phyloP scores from a whole-genome alignment of 2,888 invertebrate genomes.

The Tolmerus cingulatus region DNA sequence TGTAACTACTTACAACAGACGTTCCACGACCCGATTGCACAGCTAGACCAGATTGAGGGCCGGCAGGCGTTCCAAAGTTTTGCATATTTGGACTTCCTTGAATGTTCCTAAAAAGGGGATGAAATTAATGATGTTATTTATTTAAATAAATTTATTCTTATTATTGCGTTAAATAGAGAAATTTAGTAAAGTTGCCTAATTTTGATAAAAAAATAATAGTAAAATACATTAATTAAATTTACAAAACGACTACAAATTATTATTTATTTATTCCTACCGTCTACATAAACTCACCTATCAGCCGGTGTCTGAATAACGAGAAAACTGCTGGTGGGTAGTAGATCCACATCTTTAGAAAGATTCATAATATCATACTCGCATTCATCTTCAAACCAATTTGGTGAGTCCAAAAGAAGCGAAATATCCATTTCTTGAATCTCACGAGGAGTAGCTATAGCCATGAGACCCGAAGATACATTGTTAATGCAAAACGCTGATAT shows the following conservation, averaged over 20 bases:
- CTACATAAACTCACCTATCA: slow-evolving; percentile 65
- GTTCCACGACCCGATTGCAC: slow-evolving; percentile 87
- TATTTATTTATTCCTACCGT: too few relatives aligned
- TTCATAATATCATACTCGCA: slow-evolving; percentile 95
- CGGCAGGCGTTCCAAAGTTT: slow-evolving; percentile 65
- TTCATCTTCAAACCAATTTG: slow-evolving; percentile 95
- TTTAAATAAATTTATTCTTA: not conserved
- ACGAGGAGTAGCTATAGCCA: slow-evolving; percentile 93
- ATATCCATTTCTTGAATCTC: slow-evolving; percentile 99
- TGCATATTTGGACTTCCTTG: slow-evolving; percentile 59
- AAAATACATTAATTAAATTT: too few relatives aligned
- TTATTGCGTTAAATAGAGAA: too few relatives aligned
- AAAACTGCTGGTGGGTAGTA: slow-evolving; percentile 82
- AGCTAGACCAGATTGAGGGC: slow-evolving; percentile 74
- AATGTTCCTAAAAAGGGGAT: slow-evolving; percentile 52
- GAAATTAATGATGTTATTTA: not conserved
- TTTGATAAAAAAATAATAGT: too few relatives aligned
- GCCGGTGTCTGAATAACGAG: slow-evolving; percentile 82
- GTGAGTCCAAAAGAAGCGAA: slow-evolving; percentile 85
- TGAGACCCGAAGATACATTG: slow-evolving; percentile 82
- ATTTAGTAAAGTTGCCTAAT: too few relatives aligned
- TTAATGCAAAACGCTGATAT: slow-evolving; percentile 97
- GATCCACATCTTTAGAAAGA: slow-evolving; percentile 78
- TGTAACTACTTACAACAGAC: slow-evolving; percentile 76
- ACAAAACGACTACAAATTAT: too few relatives aligned